Evolutionary conservation across 2,113 vertebrate species (phyloP).

Genomic region (Eurypyga helias): DNA sequence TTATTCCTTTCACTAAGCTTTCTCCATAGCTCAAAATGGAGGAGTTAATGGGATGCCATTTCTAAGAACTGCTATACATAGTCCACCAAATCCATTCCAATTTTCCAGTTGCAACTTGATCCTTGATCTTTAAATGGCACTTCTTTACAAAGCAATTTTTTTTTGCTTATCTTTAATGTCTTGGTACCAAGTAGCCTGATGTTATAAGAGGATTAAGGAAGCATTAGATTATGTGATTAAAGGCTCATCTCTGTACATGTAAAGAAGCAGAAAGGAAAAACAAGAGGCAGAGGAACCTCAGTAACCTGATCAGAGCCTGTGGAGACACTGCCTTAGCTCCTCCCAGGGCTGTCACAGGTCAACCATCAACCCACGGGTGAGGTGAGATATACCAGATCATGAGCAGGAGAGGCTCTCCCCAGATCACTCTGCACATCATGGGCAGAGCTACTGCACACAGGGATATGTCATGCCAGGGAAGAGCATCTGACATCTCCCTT

Average conservation of each 20-base stretch:
- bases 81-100: background rate
- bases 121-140: background rate
- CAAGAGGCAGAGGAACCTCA: background rate
- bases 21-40: background rate
- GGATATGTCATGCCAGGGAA: background rate
- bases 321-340: background rate
- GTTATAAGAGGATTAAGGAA: background rate
- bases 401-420: background rate
- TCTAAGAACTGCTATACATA: background rate
- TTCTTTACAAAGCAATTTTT: background rate
- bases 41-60: background rate
- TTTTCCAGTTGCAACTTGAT: background rate
- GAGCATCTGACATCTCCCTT: background rate
- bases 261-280: background rate
- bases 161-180: background rate
- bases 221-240: background rate
- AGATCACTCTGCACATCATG: background rate
- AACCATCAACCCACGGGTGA: background rate
- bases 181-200: background rate
- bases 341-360: background rate
- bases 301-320: background rate
- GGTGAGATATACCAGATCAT: background rate
- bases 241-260: background rate
- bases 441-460: background rate
- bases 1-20: background rate